Evolutionary conservation across 2,888 invertebrate species (phyloP).

Genomic region (Branchellion lobata): DNA sequence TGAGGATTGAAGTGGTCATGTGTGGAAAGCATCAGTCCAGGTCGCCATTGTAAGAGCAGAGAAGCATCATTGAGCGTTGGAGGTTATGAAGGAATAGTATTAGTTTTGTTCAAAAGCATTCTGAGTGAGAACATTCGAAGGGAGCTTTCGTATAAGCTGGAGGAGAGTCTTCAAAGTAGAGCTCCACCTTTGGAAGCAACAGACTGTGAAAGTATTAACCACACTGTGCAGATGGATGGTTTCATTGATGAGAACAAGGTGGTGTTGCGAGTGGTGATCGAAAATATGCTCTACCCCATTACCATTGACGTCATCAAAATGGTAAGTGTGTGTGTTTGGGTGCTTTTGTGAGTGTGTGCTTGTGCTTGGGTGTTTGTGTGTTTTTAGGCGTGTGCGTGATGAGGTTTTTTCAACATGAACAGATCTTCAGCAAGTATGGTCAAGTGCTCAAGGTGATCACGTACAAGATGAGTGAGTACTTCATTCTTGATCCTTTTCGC

Average conservation of each 20-base stretch:
- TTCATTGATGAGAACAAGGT: slow-evolving; percentile 31
- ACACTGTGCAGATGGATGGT: slow-evolving; percentile 38
- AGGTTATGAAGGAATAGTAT: no score
- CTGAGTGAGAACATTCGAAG: no score
- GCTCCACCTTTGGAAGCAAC: no score
- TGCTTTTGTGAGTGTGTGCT: not conserved
- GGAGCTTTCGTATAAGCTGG: no score
- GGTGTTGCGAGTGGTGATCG: slow-evolving; percentile 43
- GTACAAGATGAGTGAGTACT: slow-evolving; percentile 42
- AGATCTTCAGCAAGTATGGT: slow-evolving; percentile 46
- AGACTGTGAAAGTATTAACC: no score
- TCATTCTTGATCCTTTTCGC: not conserved
- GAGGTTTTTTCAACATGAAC: not conserved
- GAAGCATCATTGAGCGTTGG: no score
- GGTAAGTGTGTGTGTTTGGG: not conserved
- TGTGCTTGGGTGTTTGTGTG: not conserved
- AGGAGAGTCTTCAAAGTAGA: no score
- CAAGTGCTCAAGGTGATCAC: slow-evolving; percentile 44
- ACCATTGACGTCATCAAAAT: slow-evolving; percentile 43
- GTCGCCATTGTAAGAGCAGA: no score
- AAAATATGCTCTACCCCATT: slow-evolving; percentile 46
- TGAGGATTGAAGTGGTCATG: no score
- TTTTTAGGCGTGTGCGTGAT: no score
- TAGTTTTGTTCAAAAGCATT: no score
- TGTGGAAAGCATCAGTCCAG: no score